Evolutionary conservation across 2,797 vertebrate species (phyloP), one percentile per base, ranked within the genome.

Genomic region (Podargus strigoides): DNA sequence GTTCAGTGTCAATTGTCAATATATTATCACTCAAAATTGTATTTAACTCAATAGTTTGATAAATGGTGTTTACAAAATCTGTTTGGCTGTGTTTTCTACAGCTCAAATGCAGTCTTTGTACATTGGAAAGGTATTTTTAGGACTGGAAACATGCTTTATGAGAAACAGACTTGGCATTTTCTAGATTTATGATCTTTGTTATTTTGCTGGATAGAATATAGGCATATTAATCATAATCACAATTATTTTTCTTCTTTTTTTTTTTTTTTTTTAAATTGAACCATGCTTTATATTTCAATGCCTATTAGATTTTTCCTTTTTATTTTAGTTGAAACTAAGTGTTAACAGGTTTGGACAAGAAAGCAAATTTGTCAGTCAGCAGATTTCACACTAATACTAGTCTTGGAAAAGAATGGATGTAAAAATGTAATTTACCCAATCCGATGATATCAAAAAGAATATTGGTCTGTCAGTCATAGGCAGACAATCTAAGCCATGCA

Each of bases 371-470:
- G 76, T 58, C 72, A 73, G 81, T 62, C 69, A 50, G 60, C 14
- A 85, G 79, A 62, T 88, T 83, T 83, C 64, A 53, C 30, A 80
- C 66, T 87, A 93, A 89, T 58, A 76, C 68, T 66, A 59, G 60
- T 77, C 63, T 39, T 41, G 56, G 36, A 80, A 83, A 88, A 90
- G 63, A 85, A 85, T 41, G 58, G 59, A 83, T 70, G 78, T 73
- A 83, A 91, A 96, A 95, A 91, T 42, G 66, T 49, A 84, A 92
- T 93, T 88, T 84, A 86, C 37, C 49, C 73, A 63, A 52, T 59
- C 52, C 1, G 15, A 37, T 63, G 17, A 44, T 49, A 92, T 67
- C 47, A 81, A 59, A 59, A 9, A 60, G 37, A 79, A 80, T 88
- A 92, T 59, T 86, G 56, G 22, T 34, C 87, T 89, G 73, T 81